Evolutionary conservation across 2,797 vertebrate genomes (phyloP).

Genomic region (Amblyopsis hoosieri): DNA sequence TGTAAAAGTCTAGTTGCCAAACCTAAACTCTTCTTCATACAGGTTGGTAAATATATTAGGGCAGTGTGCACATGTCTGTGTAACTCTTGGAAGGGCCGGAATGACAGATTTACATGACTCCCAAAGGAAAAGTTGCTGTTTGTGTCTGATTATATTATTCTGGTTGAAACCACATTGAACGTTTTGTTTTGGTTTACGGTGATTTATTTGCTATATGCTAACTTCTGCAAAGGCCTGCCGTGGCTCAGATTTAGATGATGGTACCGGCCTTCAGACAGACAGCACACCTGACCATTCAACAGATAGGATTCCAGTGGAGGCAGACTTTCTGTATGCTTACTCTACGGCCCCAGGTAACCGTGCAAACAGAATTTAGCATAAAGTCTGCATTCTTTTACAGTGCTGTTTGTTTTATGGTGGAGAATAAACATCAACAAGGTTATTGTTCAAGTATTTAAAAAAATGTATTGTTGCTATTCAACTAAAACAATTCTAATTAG

Average conservation of each 20-base stretch:
- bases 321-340: conserved; percentile 91
- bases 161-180: too few relatives aligned
- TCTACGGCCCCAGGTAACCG: conserved; percentile 88
- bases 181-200: not conserved
- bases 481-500: too few relatives aligned
- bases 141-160: too few relatives aligned
- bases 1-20: conserved; percentile 74
- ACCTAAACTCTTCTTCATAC: conserved; percentile 83
- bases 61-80: not conserved
- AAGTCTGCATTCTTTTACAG: too few relatives aligned
- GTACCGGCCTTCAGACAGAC: conserved; percentile 75
- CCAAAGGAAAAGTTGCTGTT: too few relatives aligned
- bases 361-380: not conserved
- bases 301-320: conserved; percentile 90
- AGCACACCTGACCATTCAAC: conserved; percentile 42
- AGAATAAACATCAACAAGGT: too few relatives aligned
- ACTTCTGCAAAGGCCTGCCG: conserved; percentile 83
- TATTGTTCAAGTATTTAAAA: too few relatives aligned
- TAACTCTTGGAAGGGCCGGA: not conserved
- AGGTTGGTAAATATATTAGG: conserved; percentile 57
- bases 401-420: too few relatives aligned
- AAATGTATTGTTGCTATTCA: too few relatives aligned
- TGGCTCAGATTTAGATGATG: conserved; percentile 79
- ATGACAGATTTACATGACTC: too few relatives aligned
- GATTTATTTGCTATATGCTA: not conserved